Evolutionary conservation across 2,113 vertebrate genomes (phyloP), one percentile per base, ranked within the genome.

Genomic region (Talpa occidentalis): DNA sequence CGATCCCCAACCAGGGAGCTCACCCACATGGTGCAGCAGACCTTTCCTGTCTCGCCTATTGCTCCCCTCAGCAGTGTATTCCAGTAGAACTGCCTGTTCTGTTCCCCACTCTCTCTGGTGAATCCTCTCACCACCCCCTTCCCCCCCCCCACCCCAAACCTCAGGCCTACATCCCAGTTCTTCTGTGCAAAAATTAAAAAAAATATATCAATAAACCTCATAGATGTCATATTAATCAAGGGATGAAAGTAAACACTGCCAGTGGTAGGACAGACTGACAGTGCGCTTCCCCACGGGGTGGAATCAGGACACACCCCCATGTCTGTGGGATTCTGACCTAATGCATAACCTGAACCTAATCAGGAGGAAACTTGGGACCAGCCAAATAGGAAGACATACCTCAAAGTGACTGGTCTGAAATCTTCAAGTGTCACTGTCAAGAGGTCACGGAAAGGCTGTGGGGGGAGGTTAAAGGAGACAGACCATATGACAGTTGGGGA

Each of bases 401-500:
- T 91, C 72, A 73, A 37, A 35, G 17, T 19, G n/a, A 37, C 69
- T 35, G 40, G 24, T 42, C 73, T 67, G 30, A 12, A 4, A 35
- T 30, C 24, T 40, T 47, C 10, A 69, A 69, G n/a, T 76, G 44
- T 24, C 26, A 0, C 11, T 2, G n/a, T 62, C 30, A n/a, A 17
- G 37, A n/a, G 49, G 72, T 52, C 52, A 19, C 15, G 21, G 40
- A 26, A 22, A 49, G 35, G 35, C 14, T 15, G 3, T 8, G 30
- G 56, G 54, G 12, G 10, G 19, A 67, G 78, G 37, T 22, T 24
- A 21, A 76, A 54, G 74, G 37, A 35, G 56, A 5, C 24, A n/a
- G 12, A 22, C 16, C 22, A 37, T 0, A 0, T 5, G 47, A 66
- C 1, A 6, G 7, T 14, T 24, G 35, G 17, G n/a, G 49, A 49